Evolutionary conservation across 2,113 vertebrate species (phyloP).

Genomic region (Mionectes macconnelli): DNA sequence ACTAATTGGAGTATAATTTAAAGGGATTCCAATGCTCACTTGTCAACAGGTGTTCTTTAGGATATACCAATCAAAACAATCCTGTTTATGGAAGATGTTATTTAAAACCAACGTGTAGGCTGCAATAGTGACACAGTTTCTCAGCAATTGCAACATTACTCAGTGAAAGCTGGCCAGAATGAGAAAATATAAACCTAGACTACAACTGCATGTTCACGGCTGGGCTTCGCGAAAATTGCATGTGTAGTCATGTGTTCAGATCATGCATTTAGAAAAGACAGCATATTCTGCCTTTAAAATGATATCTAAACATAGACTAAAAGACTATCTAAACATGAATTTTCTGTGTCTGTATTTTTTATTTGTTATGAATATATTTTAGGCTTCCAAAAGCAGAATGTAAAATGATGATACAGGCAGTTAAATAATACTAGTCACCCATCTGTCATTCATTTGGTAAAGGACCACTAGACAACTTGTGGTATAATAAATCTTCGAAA

Average conservation of each 20-base stretch:
- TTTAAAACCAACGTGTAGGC: constrained; percentile 45
- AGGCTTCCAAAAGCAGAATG: constrained; percentile 20
- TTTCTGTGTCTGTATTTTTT: constrained; percentile 52
- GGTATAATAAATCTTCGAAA: not conserved
- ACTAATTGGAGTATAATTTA: constrained; percentile 11
- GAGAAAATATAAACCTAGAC: constrained; percentile 27
- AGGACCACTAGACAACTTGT: not conserved
- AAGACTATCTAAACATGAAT: constrained; percentile 33
- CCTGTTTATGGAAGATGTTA: constrained; percentile 47
- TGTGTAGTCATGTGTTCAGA: constrained; percentile 40
- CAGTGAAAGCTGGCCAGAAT: not conserved
- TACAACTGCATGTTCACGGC: constrained; percentile 9
- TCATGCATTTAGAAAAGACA: constrained; percentile 35
- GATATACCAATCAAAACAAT: constrained; percentile 34
- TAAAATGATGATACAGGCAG: constrained; percentile 17
- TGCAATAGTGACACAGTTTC: constrained; percentile 31
- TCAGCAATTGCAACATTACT: not conserved
- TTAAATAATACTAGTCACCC: not conserved
- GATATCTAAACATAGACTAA: constrained; percentile 30
- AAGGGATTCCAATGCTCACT: not conserved
- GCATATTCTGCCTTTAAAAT: constrained; percentile 58
- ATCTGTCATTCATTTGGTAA: constrained; percentile 5
- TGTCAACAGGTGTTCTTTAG: constrained; percentile 40
- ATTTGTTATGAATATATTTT: constrained; percentile 47
- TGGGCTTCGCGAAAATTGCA: too few relatives aligned